phyloP scores from a whole-genome alignment of 2,113 vertebrate genomes.

The Fregata magnificens region DNA sequence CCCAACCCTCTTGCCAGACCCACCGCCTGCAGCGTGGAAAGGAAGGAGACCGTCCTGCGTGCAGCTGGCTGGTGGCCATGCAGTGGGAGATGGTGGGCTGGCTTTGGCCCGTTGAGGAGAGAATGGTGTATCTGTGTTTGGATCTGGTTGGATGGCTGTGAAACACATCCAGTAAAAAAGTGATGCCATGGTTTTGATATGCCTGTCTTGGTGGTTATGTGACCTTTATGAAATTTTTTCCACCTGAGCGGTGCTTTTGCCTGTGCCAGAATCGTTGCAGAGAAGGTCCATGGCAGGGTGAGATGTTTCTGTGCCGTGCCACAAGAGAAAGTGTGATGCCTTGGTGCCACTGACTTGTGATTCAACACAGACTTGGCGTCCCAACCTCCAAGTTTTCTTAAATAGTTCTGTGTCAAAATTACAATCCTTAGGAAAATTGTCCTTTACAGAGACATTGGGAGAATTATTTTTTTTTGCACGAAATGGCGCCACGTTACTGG shows the following conservation, averaged over 20 bases:
- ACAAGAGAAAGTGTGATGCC: neutral
- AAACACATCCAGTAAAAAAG: neutral
- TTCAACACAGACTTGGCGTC: neutral
- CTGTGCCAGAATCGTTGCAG: neutral
- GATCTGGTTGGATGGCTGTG: neutral
- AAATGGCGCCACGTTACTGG: rapidly evolving
- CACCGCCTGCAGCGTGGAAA: rapidly evolving
- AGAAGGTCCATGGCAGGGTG: neutral
- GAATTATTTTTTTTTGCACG: neutral
- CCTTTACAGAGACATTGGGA: neutral
- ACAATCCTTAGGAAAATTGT: neutral
- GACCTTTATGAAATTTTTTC: neutral
- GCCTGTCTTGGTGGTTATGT: neutral
- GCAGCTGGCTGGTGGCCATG: neutral
- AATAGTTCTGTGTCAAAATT: neutral
- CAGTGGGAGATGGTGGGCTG: neutral
- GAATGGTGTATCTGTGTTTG: neutral
- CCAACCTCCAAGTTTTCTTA: neutral
- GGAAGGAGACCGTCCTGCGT: rapidly evolving
- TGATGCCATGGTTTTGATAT: rapidly evolving
- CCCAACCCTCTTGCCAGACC: neutral
- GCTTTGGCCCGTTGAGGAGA: neutral
- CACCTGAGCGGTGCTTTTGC: neutral
- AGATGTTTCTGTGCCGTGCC: neutral
- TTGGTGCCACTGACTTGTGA: neutral